Conservation (phyloP, 2,888 invertebrate species). For the Euplexia lucipara region DNA sequence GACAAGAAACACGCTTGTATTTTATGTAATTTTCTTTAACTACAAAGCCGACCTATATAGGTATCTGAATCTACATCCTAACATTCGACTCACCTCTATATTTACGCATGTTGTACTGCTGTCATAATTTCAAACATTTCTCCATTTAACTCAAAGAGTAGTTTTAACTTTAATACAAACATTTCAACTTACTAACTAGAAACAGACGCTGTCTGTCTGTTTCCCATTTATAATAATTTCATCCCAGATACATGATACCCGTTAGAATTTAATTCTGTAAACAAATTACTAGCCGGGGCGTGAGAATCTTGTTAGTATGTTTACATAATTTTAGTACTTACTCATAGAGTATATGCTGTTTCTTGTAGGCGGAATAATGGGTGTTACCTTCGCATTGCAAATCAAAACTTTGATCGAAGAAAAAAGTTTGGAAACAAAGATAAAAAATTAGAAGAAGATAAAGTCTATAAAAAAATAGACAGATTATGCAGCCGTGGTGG, state of each 20-base stretch:
- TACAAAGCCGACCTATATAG: neutral
- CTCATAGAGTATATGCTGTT: slow-evolving; percentile 5
- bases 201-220: slow-evolving; percentile 52
- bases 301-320: slow-evolving; percentile 54
- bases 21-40: neutral
- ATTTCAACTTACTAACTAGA: slow-evolving; percentile 46
- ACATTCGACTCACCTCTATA: slow-evolving; percentile 6
- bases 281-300: slow-evolving; percentile 55
- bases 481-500: no score
- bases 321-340: slow-evolving; percentile 34
- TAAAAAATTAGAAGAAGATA: no score
- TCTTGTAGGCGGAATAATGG: slow-evolving; percentile 16
- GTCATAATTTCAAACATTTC: slow-evolving; percentile 52
- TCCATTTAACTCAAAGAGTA: slow-evolving; percentile 39
- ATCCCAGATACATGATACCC: slow-evolving; percentile 56
- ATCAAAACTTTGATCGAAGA: neutral
- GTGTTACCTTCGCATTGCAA: neutral
- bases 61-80: neutral
- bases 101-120: slow-evolving; percentile 19
- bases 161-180: slow-evolving; percentile 51
- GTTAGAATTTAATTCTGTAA: slow-evolving; percentile 63
- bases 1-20: no score
- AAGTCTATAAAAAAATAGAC: no score
- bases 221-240: slow-evolving; percentile 64
- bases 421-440: neutral